phyloP scores from a whole-genome alignment of 37 sponge, comb jelly and placozoan species.

The Chondrilla cf. caribensis region DNA sequence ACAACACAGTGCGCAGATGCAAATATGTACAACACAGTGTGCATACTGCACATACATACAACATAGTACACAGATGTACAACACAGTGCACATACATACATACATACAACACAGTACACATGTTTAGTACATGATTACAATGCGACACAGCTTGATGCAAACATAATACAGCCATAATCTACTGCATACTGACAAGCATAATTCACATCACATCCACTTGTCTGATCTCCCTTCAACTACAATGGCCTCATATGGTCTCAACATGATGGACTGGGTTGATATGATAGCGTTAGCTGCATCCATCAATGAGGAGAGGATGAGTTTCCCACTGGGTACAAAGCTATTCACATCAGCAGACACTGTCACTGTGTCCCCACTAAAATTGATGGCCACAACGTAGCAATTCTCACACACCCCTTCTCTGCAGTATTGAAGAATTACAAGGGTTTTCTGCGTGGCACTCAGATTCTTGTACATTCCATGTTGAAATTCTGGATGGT shows the following conservation, averaged over 20 bases:
- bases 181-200: too few relatives aligned
- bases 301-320: conserved; percentile 20
- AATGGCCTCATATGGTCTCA: conserved; percentile 28
- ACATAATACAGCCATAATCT: too few relatives aligned
- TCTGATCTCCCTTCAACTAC: conserved; percentile 5
- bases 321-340: neutral
- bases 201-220: too few relatives aligned
- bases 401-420: conserved; percentile 12
- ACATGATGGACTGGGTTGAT: neutral
- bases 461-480: conserved; percentile 20
- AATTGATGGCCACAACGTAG: conserved; percentile 59
- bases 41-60: too few relatives aligned
- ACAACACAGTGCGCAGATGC: too few relatives aligned
- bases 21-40: too few relatives aligned
- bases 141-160: too few relatives aligned
- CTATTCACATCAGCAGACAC: conserved; percentile 7
- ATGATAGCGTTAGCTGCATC: neutral
- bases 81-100: too few relatives aligned
- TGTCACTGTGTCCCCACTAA: conserved; percentile 15
- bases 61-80: too few relatives aligned
- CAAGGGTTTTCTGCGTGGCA: conserved; percentile 33
- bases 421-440: conserved; percentile 41
- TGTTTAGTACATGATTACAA: too few relatives aligned
- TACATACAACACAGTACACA: too few relatives aligned
- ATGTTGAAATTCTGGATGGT: conserved; percentile 23